phyloP scores from a whole-genome alignment of 2,797 vertebrate genomes.

The Myripristis murdjan region DNA sequence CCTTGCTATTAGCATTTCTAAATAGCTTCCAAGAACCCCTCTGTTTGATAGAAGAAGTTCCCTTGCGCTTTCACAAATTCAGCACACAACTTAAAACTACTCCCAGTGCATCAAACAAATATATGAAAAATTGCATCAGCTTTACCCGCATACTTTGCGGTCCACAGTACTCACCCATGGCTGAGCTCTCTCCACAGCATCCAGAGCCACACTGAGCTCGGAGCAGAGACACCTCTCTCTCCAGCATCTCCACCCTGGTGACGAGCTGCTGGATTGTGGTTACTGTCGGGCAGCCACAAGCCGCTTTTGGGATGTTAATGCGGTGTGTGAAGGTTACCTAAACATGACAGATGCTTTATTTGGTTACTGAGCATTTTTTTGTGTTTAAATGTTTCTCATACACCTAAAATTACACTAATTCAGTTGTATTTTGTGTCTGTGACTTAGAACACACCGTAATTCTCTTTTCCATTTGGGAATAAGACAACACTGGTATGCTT shows the following conservation, averaged over 20 bases:
- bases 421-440: no score
- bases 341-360: neutral
- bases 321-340: slow-evolving; percentile 96
- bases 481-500: neutral
- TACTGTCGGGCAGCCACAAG: slow-evolving; percentile 89
- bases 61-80: neutral
- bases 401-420: no score
- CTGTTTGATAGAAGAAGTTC: neutral
- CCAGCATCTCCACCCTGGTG: slow-evolving; percentile 95
- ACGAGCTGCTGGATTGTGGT: slow-evolving; percentile 92
- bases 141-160: slow-evolving; percentile 2
- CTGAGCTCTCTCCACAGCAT: slow-evolving; percentile 93
- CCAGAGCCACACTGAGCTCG: slow-evolving; percentile 91
- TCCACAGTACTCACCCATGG: slow-evolving; percentile 88
- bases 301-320: slow-evolving; percentile 96
- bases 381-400: neutral
- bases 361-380: neutral
- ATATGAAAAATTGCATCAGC: neutral
- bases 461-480: neutral
- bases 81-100: neutral
- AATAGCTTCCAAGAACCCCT: neutral
- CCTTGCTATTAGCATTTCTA: neutral
- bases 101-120: slow-evolving; percentile 14
- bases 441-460: neutral
- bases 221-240: slow-evolving; percentile 94